Percentiles rank a stretch among this genome's conserved stretches.
These are phyloP conservation scores for Dyspetes luteomarginatus DNA, from an alignment of 2,888 invertebrate genomes.

Conservation along the genomic window DNA sequence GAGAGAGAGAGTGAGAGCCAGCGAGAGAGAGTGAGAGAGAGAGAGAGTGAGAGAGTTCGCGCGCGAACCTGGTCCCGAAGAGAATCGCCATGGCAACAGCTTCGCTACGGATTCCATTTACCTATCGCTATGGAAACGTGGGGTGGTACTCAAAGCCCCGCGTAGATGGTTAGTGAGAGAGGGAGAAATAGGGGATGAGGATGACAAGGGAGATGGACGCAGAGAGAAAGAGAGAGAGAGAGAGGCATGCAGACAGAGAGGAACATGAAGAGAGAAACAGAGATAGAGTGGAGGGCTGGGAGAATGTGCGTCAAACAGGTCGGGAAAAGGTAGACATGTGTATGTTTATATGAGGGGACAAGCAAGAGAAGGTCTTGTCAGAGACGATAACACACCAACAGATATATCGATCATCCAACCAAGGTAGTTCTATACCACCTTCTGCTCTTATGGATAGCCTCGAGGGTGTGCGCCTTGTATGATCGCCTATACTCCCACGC, in stretches of 20 bases:
- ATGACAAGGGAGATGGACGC: slow-evolving; percentile 11
- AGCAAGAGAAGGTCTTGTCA: slow-evolving; percentile 73
- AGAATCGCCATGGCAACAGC: slow-evolving; percentile 82
- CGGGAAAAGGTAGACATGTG: slow-evolving; percentile 61
- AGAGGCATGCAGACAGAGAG: slow-evolving; percentile 55
- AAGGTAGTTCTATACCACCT: slow-evolving; percentile 63
- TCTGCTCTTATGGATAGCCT: slow-evolving; percentile 50
- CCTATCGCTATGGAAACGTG: slow-evolving; percentile 83
- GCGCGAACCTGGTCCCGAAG: slow-evolving; percentile 72
- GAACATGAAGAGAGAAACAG: slow-evolving; percentile 28
- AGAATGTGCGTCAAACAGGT: slow-evolving; percentile 59
- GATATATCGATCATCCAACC: slow-evolving; percentile 77
- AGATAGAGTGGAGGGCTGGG: slow-evolving; percentile 60
- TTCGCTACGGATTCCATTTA: slow-evolving; percentile 83
- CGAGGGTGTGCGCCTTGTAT: slow-evolving; percentile 43
- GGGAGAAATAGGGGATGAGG: slow-evolving; percentile 62
- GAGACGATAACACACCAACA: slow-evolving; percentile 77
- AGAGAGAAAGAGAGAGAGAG: slow-evolving; percentile 53
- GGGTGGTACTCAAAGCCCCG: slow-evolving; percentile 80
- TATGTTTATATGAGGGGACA: slow-evolving; percentile 55
- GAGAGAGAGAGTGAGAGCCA: slow-evolving; percentile 50
- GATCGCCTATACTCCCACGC: slow-evolving; percentile 27
- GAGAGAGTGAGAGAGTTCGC: no score
- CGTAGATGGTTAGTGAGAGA: slow-evolving; percentile 66
- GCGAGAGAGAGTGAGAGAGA: slow-evolving; percentile 59